These are phyloP conservation scores for Gerris lacustris DNA, from an alignment of 2,888 invertebrate genomes.

Conservation along the genomic window DNA sequence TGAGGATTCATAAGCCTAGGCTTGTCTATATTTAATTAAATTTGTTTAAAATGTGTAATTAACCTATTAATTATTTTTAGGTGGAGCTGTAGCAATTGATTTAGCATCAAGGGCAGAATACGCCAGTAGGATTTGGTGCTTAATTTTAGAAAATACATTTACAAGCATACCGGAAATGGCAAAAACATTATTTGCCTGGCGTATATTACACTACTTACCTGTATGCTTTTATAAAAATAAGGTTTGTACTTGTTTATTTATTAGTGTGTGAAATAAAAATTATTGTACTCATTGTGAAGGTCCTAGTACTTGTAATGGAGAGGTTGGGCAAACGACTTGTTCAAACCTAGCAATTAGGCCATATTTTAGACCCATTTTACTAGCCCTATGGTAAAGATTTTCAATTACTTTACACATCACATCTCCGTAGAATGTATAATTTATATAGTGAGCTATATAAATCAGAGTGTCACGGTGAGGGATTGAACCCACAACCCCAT, in stretches of 20 bases:
- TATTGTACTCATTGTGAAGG: not conserved
- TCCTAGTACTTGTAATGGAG: not conserved
- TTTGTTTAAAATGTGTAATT: no score
- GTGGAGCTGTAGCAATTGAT: conserved; percentile 86
- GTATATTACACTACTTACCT: conserved; percentile 62
- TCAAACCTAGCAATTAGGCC: no score
- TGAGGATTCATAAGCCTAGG: no score
- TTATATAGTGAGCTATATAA: no score
- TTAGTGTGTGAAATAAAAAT: not conserved
- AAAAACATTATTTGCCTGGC: conserved; percentile 62
- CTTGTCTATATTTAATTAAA: no score
- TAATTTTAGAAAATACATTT: conserved; percentile 89
- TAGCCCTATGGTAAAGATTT: no score
- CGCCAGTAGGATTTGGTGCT: conserved; percentile 65
- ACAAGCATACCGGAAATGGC: conserved; percentile 91
- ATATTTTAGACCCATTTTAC: no score
- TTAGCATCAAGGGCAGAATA: conserved; percentile 64
- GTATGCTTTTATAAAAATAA: conserved; percentile 80
- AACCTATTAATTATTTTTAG: conserved; percentile 37
- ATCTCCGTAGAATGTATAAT: no score
- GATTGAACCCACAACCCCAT: no score
- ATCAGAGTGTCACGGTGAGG: no score
- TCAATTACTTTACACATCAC: no score
- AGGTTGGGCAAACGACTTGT: not conserved
- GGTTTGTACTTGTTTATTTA: conserved; percentile 41